A percentile compares a stretch with the other conserved stretches of the same genome.
Evolutionary conservation across 2,797 vertebrate genomes (phyloP).

Genomic region (Notolepis coatsorum): DNA sequence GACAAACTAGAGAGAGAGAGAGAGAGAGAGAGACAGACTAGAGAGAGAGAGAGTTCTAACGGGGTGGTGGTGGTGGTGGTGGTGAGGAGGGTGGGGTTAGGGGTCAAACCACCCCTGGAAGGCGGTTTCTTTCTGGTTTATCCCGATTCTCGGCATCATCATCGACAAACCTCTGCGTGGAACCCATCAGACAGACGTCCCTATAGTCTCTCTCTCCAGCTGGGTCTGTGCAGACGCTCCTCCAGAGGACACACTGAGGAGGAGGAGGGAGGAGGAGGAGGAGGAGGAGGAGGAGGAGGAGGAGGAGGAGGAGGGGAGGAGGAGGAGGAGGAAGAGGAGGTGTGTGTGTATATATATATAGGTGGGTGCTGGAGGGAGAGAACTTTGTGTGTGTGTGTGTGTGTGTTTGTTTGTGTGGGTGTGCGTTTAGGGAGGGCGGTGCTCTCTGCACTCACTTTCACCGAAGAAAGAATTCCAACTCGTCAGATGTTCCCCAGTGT

Average conservation of each 20-base stretch:
- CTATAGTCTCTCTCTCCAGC: conserved; percentile 42
- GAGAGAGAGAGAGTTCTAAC: conserved; percentile 46
- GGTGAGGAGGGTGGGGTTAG: conserved; percentile 32
- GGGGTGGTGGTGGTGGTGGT: conserved; percentile 15
- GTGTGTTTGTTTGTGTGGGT: too few species aligned
- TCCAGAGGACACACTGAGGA: conserved; percentile 57
- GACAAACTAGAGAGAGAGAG: conserved; percentile 37
- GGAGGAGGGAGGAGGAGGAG: conserved; percentile 1
- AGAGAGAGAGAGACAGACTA: conserved; percentile 37
- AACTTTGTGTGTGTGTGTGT: too few species aligned
- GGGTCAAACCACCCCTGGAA: conserved; percentile 65
- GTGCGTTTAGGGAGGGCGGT: conserved; percentile 1
- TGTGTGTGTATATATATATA: background rate
- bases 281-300: conserved; percentile 39
- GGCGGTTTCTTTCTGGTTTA: conserved; percentile 74
- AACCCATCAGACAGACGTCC: conserved; percentile 62
- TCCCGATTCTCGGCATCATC: conserved; percentile 75
- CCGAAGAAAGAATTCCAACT: conserved; percentile 39
- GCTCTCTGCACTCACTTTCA: conserved; percentile 32
- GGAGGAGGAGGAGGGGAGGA: conserved; percentile 36
- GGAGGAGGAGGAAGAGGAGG: background rate
- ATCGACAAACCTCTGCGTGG: conserved; percentile 74
- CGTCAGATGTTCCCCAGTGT: conserved; percentile 65
- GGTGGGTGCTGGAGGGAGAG: background rate
- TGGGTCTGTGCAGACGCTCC: conserved; percentile 54